A percentile compares a stretch with the other conserved stretches of the same genome.
Conservation (phyloP, 2,888 invertebrate genomes). For the Psylliodes chrysocephalus region DNA sequence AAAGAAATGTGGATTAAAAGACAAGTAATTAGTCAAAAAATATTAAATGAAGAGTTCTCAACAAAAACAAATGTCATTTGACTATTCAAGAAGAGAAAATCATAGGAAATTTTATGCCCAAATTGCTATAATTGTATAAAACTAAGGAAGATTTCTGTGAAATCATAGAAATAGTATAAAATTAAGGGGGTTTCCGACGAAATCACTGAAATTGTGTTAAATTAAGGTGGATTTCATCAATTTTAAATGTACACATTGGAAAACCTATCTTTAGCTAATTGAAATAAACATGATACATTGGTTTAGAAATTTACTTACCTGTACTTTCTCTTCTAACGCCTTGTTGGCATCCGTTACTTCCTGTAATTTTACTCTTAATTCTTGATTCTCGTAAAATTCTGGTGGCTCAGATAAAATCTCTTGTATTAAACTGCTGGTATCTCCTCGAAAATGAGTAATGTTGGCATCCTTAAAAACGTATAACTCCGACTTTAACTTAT, state of each 20-base stretch:
- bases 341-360: conserved; percentile 31
- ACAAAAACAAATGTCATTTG: too few species aligned
- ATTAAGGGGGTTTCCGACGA: too few species aligned
- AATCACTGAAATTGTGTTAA: too few species aligned
- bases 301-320: conserved; percentile 29
- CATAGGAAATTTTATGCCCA: too few species aligned
- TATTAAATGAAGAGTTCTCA: too few species aligned
- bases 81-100: too few species aligned
- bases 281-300: neutral
- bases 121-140: too few species aligned
- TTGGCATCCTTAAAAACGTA: conserved; percentile 30
- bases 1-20: too few species aligned
- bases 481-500: conserved; percentile 34
- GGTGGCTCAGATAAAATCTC: conserved; percentile 28
- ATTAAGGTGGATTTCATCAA: too few species aligned
- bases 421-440: conserved; percentile 34
- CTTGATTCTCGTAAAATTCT: conserved; percentile 30
- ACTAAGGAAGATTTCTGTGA: too few species aligned
- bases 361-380: conserved; percentile 39
- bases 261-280: neutral
- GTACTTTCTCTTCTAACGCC: conserved; percentile 19
- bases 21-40: too few species aligned
- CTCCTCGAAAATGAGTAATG: conserved; percentile 25
- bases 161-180: too few species aligned
- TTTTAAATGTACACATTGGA: neutral